Percentiles rank a stretch among this genome's conserved stretches.
phyloP scores from a whole-genome alignment of 2,113 vertebrate genomes.

The Ivindomyrus marchei region DNA sequence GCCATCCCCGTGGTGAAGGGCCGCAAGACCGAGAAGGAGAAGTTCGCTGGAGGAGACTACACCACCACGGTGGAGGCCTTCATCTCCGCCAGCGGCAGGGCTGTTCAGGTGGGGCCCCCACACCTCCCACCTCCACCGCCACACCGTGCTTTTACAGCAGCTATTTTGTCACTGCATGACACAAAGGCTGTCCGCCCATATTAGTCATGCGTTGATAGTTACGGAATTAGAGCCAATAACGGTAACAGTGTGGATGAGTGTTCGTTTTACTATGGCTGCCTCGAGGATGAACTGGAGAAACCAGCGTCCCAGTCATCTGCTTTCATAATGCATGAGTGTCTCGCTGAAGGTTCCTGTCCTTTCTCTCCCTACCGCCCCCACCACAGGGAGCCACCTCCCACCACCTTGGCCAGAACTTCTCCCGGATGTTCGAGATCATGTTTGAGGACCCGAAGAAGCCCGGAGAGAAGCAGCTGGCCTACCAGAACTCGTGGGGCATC shows the following conservation, averaged over 20 bases:
- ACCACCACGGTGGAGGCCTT: conserved; percentile 92
- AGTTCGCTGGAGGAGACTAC: conserved; percentile 94
- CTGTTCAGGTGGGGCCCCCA: conserved; percentile 77
- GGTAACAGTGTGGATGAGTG: neutral
- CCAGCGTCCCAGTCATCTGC: neutral
- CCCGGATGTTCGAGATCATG: conserved; percentile 91
- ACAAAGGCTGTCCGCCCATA: neutral
- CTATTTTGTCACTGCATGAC: neutral
- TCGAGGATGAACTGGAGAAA: neutral
- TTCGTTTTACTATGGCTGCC: neutral
- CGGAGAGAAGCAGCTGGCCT: conserved; percentile 90
- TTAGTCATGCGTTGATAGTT: neutral
- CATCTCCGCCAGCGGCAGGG: conserved; percentile 90
- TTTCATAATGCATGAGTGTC: neutral
- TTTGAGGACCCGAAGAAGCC: conserved; percentile 93
- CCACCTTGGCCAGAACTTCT: conserved; percentile 96
- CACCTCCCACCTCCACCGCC: neutral
- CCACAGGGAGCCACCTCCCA: conserved; percentile 89
- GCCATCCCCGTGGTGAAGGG: conserved; percentile 95
- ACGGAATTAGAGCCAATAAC: neutral
- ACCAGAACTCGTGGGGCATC: conserved; percentile 95
- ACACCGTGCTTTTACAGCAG: neutral
- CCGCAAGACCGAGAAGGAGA: conserved; percentile 94
- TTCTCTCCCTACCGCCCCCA: neutral
- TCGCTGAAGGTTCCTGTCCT: neutral